Base-by-base conservation (phyloP, 2,797 vertebrate genomes). In the Geotrypetes seraphini region DNA sequence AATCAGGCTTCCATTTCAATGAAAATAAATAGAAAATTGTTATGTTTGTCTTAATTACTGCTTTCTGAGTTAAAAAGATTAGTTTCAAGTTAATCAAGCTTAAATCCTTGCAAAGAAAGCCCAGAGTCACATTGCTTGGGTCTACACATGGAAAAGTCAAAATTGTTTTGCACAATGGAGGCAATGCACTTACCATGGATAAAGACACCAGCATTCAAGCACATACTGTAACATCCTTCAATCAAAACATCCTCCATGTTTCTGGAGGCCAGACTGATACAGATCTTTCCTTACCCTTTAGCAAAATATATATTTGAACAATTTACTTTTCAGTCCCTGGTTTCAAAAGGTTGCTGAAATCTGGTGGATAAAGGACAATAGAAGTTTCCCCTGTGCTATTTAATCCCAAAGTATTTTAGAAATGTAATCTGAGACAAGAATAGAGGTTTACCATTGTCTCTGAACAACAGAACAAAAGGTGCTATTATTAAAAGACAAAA, bases 381-480 rank as follows among this genome's bases (percentile, higher is more conserved):
- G 22, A 15, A 13, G 30, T 31, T 31, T 7, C 25, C 43, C 16
- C 29, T 16, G 34, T 46, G 36, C 43, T 14, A 47, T 39, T 39
- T 39, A 39, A 47, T 39, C 43, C 22, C 17, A 15, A 31, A 21
- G 18, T 33, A 43, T 47, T 47, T 39, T 39, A 39, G 34, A 47
- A n/a, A 30, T 35, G 43, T 47, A 34, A 47, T 35, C 22, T 17
- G 43, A 47, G 14, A 25, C 43, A 29, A 12, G 26, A 39, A 47
- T 47, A 31, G 43, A 21, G 20, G 36, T 39, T 39, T 20, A 23
- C 25, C 36, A 25, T 47, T 34, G 43, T 39, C 22, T 28, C 33
- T 17, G 24, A 25, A 44, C 41, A 39, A 25, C 10, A 16, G 29
- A 45, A 39, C 36, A 39, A 47, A 25, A 20, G 31, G 12, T 5